A percentile compares a stretch with the other conserved stretches of the same genome.
These are phyloP conservation scores for Platyura marginata DNA, from an alignment of 1,140 invertebrate genomes.

Conservation along the genomic window DNA sequence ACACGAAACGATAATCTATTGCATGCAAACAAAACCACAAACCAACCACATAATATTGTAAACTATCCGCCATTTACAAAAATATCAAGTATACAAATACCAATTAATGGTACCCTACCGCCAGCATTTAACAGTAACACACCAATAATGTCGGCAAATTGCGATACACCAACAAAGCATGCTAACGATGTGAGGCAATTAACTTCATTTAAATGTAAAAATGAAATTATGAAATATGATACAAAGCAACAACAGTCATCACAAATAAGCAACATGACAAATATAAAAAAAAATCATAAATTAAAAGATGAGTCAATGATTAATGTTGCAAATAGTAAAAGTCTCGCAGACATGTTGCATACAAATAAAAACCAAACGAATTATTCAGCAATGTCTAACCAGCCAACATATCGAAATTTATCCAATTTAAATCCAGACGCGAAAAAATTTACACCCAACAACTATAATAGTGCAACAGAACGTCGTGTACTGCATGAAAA, in stretches of 20 bases:
- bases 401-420: neutral
- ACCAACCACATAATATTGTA: neutral
- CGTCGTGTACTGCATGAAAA: too few relatives aligned
- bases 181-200: slow-evolving; percentile 3
- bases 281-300: slow-evolving; percentile 11
- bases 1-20: too few relatives aligned
- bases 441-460: neutral
- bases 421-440: neutral
- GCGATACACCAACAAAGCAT: slow-evolving; percentile 4
- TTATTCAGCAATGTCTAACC: slow-evolving; percentile 1
- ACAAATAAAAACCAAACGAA: slow-evolving; percentile 17
- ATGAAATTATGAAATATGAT: slow-evolving; percentile 7
- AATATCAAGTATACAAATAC: slow-evolving; percentile 2
- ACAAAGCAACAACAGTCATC: slow-evolving; percentile 15
- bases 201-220: slow-evolving; percentile 4
- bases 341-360: slow-evolving; percentile 18
- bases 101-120: slow-evolving; percentile 1
- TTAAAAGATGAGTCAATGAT: neutral
- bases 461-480: neutral
- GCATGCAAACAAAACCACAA: neutral
- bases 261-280: slow-evolving; percentile 9
- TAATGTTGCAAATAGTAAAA: too few relatives aligned
- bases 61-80: slow-evolving; percentile 2
- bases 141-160: slow-evolving; percentile 2
- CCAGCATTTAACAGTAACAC: slow-evolving; percentile 1